Evolutionary conservation across 37 sponge, comb jelly and placozoan species (phyloP).

Genomic region (Diacarnus erythraeanus): DNA sequence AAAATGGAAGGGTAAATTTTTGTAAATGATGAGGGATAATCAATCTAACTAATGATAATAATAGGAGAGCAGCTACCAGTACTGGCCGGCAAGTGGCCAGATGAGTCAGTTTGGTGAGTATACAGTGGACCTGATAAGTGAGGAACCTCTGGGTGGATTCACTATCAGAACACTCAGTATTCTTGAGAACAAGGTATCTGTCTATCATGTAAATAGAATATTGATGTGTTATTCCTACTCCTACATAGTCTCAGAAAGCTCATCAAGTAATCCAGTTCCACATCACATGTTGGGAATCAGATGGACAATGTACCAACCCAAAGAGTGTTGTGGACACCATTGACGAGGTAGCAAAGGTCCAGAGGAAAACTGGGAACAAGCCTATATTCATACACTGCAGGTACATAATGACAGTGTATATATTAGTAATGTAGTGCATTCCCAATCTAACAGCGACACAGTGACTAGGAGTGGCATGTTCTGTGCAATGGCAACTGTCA

Average conservation of each 20-base stretch:
- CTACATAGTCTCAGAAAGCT: constrained; percentile 5
- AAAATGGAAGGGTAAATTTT: constrained; percentile 37
- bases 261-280: constrained; percentile 82
- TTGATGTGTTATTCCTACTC: too few relatives aligned
- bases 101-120: constrained; percentile 23
- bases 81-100: constrained; percentile 68
- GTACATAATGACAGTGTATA: constrained; percentile 11
- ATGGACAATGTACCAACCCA: constrained; percentile 52
- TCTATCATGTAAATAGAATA: too few relatives aligned
- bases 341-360: constrained; percentile 72
- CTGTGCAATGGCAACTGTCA: constrained; percentile 59
- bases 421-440: background rate
- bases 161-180: constrained; percentile 41
- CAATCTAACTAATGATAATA: too few relatives aligned
- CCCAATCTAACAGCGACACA: constrained; percentile 48
- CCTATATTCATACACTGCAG: constrained; percentile 88
- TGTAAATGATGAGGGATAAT: too few relatives aligned
- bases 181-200: constrained; percentile 18
- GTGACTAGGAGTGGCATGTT: constrained; percentile 74
- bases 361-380: constrained; percentile 73
- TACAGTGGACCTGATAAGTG: constrained; percentile 27
- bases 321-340: constrained; percentile 68
- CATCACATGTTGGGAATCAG: constrained; percentile 68
- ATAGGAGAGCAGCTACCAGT: constrained; percentile 40
- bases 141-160: constrained; percentile 33